Evolutionary conservation across 2,888 invertebrate genomes (phyloP).

Genomic region (Saturnia pavonia): DNA sequence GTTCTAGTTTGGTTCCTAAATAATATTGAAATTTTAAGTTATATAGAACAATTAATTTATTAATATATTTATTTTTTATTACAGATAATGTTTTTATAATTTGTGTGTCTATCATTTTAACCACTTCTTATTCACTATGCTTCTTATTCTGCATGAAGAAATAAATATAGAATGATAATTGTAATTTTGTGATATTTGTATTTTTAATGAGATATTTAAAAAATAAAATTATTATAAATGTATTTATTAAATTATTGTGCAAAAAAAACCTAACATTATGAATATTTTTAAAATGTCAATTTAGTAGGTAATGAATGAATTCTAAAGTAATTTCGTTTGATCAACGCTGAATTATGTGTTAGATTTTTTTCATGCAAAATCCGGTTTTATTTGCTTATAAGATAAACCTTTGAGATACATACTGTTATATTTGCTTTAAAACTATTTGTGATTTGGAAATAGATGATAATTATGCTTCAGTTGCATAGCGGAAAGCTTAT

Average conservation of each 20-base stretch:
- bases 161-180: background rate
- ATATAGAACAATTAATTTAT: background rate
- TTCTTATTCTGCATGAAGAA: background rate
- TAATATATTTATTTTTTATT: background rate
- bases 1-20: background rate
- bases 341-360: background rate
- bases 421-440: background rate
- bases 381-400: background rate
- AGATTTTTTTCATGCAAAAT: background rate
- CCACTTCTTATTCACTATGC: background rate
- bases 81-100: background rate
- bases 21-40: background rate
- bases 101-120: background rate
- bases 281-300: too few species aligned
- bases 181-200: constrained; percentile 2
- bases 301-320: background rate
- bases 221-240: background rate
- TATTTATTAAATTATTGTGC: background rate
- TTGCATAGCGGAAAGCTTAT: too few species aligned
- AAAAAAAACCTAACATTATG: background rate
- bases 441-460: background rate
- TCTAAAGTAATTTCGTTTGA: background rate
- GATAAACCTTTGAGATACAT: background rate
- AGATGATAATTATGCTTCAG: background rate
- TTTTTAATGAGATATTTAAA: background rate